Conservation (phyloP, 2,888 invertebrate species). For the Tribolium freemani region DNA sequence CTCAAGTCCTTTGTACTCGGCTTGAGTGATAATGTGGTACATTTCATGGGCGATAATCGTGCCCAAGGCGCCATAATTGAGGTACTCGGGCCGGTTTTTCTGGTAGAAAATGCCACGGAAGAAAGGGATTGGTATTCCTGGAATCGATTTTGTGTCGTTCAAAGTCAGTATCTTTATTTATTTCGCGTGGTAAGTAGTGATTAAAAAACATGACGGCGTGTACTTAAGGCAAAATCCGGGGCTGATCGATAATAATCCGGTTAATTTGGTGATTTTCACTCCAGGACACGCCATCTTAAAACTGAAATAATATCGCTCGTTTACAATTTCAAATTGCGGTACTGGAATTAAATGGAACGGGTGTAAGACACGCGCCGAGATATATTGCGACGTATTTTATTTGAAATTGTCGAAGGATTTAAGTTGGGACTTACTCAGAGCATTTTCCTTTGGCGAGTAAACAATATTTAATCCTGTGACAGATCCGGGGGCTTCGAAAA, state of each 20-base stretch:
- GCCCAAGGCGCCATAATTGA: conserved; percentile 65
- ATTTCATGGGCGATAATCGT: conserved; percentile 63
- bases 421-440: conserved; percentile 53
- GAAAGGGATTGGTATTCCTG: conserved; percentile 63
- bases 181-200: conserved; percentile 9
- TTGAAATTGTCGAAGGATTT: conserved; percentile 10
- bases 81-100: conserved; percentile 62
- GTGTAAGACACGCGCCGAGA: conserved; percentile 17
- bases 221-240: conserved; percentile 8
- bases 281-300: conserved; percentile 30
- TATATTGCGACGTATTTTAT: conserved; percentile 21
- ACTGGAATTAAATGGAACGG: conserved; percentile 20
- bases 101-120: conserved; percentile 63
- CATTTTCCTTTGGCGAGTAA: conserved; percentile 55
- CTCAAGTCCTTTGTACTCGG: conserved; percentile 87
- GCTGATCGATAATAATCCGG: conserved; percentile 22
- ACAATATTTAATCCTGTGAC: conserved; percentile 55
- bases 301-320: conserved; percentile 22
- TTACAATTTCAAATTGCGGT: conserved; percentile 33
- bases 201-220: conserved; percentile 15
- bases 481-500: conserved; percentile 52
- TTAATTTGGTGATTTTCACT: conserved; percentile 25
- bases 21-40: conserved; percentile 67
- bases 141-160: conserved; percentile 8
- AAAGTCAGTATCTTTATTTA: conserved; percentile 7